Evolutionary conservation across 2,797 vertebrate genomes (phyloP).

Genomic region (Acanthopagrus latus): DNA sequence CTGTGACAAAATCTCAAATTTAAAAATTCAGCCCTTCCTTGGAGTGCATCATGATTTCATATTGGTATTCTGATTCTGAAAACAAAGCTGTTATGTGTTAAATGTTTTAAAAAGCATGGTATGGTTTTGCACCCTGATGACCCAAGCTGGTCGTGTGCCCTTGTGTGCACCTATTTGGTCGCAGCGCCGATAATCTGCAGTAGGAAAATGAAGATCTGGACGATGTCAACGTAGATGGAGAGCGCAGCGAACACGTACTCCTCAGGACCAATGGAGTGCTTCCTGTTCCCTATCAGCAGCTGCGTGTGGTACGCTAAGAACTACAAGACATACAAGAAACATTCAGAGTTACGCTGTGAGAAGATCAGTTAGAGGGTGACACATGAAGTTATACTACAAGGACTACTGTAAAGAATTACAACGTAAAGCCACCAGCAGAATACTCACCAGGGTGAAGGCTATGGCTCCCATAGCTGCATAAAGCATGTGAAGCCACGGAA

Average conservation of each 20-base stretch:
- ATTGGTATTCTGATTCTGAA: conserved; percentile 26
- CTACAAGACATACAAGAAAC: conserved; percentile 73
- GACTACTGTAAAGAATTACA: background rate
- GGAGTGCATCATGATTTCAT: conserved; percentile 11
- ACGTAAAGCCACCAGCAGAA: background rate
- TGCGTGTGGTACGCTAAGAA: conserved; percentile 98
- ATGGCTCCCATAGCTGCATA: conserved; percentile 93
- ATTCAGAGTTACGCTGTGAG: background rate
- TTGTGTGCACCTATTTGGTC: conserved; percentile 61
- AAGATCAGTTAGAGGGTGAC: background rate
- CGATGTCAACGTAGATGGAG: conserved; percentile 93
- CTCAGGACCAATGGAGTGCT: conserved; percentile 92
- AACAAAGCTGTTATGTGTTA: conserved; percentile 1
- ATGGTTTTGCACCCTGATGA: conserved; percentile 17
- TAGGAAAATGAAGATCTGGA: conserved; percentile 95
- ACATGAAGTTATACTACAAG: background rate
- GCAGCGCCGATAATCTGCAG: conserved; percentile 90
- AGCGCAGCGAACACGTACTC: conserved; percentile 95
- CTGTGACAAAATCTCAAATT: conserved; percentile 35
- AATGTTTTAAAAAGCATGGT: background rate
- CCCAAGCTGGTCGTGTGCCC: background rate
- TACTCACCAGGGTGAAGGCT: conserved; percentile 93
- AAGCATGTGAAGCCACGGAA: conserved; percentile 96
- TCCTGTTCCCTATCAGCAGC: conserved; percentile 95
- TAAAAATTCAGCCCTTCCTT: conserved; percentile 52